Base-by-base conservation (phyloP, 2,888 invertebrate genomes). In the Tyria jacobaeae region DNA sequence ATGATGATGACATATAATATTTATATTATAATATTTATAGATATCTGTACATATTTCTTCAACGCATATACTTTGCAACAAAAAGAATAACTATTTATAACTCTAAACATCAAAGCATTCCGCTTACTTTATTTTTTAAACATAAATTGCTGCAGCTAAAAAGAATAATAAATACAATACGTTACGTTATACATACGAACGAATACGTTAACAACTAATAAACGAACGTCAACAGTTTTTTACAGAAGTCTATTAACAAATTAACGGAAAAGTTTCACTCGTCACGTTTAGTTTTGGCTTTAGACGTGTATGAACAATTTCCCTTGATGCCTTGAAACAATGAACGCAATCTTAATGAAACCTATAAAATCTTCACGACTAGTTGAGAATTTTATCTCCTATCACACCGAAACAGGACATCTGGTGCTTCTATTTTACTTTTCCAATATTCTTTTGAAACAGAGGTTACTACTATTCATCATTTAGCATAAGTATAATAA, bases 21-120 rank as follows among this genome's bases (percentile, higher is more conserved):
- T 10, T 9, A 9, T 12, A 44, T 44, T 3, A 12, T 68, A 65
- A 66, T 64, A 65, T 66, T 60, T 57, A 51, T 61, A 10, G 1
- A 58, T 70, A 64, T 60, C 63, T 63, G 63, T 65, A 66, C 68
- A 71, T 62, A 73, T 52, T 60, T 39, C 74, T 62, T 73, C 64
- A 58, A 35, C 37, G 10, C 67, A 68, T 57, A 66, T 57, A 67
- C 12, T 66, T 63, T 69, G 60, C 54, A 60, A 63, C 61, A 21
- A 44, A 44, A 7, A 3, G 3, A 6, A 21, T 62, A 58, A 57
- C 34, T 47, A 21, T 27, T 27, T 27, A 4, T 27, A 4, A 4
- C 6, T 27, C 27, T 55, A 55, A 60, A 54, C 14, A 3, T 21
- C 10, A 17, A 31, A 3, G 37, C 15, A 27, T 17, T 15, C 14